Evolutionary conservation across 2,113 vertebrate species (phyloP), one percentile per base, ranked within the genome.

Genomic region (Fregata magnificens): DNA sequence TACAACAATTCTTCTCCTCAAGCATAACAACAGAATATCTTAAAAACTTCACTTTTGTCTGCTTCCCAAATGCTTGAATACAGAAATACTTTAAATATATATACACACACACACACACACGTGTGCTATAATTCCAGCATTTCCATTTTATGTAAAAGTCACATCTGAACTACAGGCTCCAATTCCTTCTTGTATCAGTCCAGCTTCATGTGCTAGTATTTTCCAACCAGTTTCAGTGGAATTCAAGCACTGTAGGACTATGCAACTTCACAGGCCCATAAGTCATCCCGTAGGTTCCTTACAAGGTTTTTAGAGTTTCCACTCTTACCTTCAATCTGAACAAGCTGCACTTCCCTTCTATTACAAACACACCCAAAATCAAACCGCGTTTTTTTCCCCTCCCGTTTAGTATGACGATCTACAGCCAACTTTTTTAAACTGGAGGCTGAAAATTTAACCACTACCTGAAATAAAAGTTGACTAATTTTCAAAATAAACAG

Each of bases 211-310:
- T 9, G 9, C 28, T 24, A 26, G 17, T 36, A 36, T 81, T 84
- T 91, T 83, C 22, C 50, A 63, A 34, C 3, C 9, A 34, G 3
- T n/a, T 76, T 31, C 38, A 40, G 8, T 34, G 24, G 18, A 65
- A 80, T 56, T 70, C 15, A 67, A 44, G 28, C 25, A 16, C 14
- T 49, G 40, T 13, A 87, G 44, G 72, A 16, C 22, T 59, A 32
- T 2, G 1, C 12, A 61, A 16, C 3, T 52, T 47, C 67, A 83
- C 25, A 58, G 24, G 47, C 3, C 5, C 2, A 0, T 18, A 72
- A 62, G 8, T 53, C 12, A 72, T 44, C 24, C 26, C 2, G 3
- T 3, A 58, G 34, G 28, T 16, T 77, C 9, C 10, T 78, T 66
- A 36, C 3, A 53, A 53, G 11, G 5, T 13, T 72, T 73, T 72